Evolutionary conservation across 2,797 vertebrate species (phyloP), one percentile per base, ranked within the genome.

Genomic region (Euthynnus affinis): DNA sequence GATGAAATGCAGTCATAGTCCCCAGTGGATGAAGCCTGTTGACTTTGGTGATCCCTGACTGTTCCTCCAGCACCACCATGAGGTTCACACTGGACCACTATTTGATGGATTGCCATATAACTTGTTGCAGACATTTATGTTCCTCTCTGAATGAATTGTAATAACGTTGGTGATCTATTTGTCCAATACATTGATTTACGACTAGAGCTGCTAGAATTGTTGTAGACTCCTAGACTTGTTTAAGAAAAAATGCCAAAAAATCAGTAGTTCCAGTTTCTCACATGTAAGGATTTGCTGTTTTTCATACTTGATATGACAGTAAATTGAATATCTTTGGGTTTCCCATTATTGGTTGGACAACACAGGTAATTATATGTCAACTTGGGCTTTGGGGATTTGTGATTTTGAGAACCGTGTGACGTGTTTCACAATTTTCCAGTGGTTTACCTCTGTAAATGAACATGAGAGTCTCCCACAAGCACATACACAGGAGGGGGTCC

Each of bases 371-470:
- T 51, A 14, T 72, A 2, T 5, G 6, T 44, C 23, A 18, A 29
- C 22, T 53, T 52, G 34, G 22, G 46, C 12, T 40, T 44, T 34
- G 7, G 18, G 9, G 37, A 51, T 42, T 46, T 68, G 10, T n/a
- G 13, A 15, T 48, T 61, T 56, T 1, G 18, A 12, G 22, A 9
- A 37, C 9, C 15, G 1, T 49, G 22, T 14, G 2, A 42, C 14
- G 34, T 51, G 49, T 22, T 40, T 27, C 0, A 58, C 20, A 20
- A 22, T 42, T 46, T 40, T 5, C 29, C 15, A 42, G 25, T 25
- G 40, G 27, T 72, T 66, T 96, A 99, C 98, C 98, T 98, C 97
- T 96, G 84, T 99, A 99, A 79, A 99, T 97, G 91, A 99, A 99
- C 96, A 95, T 97, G 71, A 99, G 96, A 20, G 97, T 96, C 92